phyloP scores from a whole-genome alignment of 35 echinoderm and acorn worm species.

The Heliocidaris erythrogramma region DNA sequence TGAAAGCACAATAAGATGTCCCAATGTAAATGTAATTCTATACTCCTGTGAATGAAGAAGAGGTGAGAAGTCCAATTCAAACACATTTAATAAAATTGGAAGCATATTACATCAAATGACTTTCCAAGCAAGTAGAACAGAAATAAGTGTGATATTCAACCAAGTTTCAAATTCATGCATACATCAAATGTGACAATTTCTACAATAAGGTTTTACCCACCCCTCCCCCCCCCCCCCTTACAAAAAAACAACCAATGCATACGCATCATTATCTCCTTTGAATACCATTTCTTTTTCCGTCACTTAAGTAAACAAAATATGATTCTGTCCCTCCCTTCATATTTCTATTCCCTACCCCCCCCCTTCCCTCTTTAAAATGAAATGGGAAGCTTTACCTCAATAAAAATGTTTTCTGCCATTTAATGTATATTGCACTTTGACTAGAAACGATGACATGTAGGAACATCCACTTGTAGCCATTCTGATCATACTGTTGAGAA shows the following conservation, averaged over 20 bases:
- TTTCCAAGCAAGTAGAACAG: not conserved
- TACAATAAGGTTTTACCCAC: too few species aligned
- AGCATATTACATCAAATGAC: not conserved
- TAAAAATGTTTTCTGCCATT: conserved; percentile 25
- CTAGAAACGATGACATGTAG: conserved; percentile 22
- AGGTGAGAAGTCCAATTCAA: not conserved
- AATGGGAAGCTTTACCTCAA: not conserved
- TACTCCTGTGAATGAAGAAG: not conserved
- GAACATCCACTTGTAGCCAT: conserved; percentile 54
- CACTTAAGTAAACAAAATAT: too few species aligned
- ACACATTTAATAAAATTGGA: not conserved
- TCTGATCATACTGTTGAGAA: conserved; percentile 32
- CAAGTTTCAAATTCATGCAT: too few species aligned
- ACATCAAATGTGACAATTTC: too few species aligned
- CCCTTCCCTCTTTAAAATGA: not conserved
- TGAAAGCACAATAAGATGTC: not conserved
- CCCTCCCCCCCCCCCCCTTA: too few species aligned
- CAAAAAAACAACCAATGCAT: too few species aligned
- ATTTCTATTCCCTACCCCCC: not conserved
- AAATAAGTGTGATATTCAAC: too few species aligned
- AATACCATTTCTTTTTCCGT: too few species aligned
- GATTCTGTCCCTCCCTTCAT: not conserved
- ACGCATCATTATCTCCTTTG: too few species aligned
- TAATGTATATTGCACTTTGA: conserved; percentile 48
- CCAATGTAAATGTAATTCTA: not conserved